phyloP scores from a whole-genome alignment of 2,113 vertebrate species.

The Dasyornis broadbenti region DNA sequence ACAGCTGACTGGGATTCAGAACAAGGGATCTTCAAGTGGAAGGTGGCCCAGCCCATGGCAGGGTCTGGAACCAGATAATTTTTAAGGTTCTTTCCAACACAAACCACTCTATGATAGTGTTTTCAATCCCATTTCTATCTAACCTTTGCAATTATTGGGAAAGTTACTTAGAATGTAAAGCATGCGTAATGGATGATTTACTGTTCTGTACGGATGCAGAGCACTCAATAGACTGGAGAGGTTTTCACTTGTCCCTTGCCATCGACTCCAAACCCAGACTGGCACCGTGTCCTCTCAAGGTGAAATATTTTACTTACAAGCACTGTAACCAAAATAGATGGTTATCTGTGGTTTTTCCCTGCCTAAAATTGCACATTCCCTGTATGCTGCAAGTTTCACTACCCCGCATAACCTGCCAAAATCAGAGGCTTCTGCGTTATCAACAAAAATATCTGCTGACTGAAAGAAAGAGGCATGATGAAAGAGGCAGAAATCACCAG shows the following conservation, averaged over 20 bases:
- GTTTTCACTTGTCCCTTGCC: neutral
- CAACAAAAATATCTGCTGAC: conserved; percentile 42
- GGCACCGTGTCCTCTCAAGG: neutral
- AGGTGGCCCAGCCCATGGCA: neutral
- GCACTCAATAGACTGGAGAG: neutral
- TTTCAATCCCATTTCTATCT: neutral
- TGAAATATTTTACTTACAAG: conserved; percentile 20
- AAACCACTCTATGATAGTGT: neutral
- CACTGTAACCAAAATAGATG: neutral
- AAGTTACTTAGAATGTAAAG: neutral
- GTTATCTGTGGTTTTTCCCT: neutral
- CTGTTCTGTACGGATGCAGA: neutral
- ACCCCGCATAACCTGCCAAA: conserved; percentile 8
- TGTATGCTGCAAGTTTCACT: neutral
- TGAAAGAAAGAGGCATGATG: neutral
- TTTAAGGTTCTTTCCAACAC: neutral
- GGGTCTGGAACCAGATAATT: neutral
- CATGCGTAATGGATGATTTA: neutral
- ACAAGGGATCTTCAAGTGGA: neutral
- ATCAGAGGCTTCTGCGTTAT: neutral
- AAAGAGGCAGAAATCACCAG: neutral
- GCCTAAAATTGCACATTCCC: conserved; percentile 19
- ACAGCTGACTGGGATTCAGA: neutral
- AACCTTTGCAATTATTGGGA: neutral
- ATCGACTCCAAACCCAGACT: neutral